A percentile compares a stretch with the other conserved stretches of the same genome.
These are phyloP conservation scores for Probosciger aterrimus DNA, from an alignment of 2,113 vertebrate species.

Conservation along the genomic window DNA sequence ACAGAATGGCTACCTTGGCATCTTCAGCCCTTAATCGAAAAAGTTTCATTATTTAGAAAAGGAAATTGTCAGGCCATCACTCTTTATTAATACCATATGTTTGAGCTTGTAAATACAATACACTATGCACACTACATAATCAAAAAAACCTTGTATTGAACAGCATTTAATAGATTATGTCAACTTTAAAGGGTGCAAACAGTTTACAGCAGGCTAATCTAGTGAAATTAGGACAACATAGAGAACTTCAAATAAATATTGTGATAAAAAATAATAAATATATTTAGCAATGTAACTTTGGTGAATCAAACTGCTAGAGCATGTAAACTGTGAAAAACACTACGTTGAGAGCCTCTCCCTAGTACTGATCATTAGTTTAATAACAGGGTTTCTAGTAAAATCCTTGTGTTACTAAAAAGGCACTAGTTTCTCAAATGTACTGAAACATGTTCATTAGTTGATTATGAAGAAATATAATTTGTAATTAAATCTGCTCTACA, in stretches of 20 bases:
- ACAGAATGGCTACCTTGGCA: not conserved
- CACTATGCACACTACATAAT: not conserved
- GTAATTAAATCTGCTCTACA: not conserved
- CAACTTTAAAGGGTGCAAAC: not conserved
- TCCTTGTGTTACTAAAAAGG: not conserved
- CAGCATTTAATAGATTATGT: not conserved
- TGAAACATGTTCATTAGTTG: not conserved
- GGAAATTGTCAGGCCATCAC: not conserved
- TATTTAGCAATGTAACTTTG: not conserved
- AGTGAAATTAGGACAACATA: not conserved
- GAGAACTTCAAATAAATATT: not conserved
- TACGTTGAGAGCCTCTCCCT: not conserved
- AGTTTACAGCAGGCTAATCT: not conserved
- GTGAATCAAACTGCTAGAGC: not conserved
- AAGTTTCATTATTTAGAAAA: not conserved
- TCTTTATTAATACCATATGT: not conserved
- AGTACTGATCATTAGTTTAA: not conserved
- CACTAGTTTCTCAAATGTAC: not conserved
- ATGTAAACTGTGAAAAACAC: not conserved
- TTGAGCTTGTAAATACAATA: not conserved
- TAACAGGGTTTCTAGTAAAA: not conserved
- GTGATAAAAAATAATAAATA: not conserved
- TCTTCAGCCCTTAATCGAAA: not conserved
- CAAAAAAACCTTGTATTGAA: not conserved
- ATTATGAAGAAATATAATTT: not conserved